Percentiles rank a stretch among this genome's conserved stretches.
Conservation (phyloP, 30 jellyfish, hydroid and myxozoan genomes). For the Rhopilema esculentum region DNA sequence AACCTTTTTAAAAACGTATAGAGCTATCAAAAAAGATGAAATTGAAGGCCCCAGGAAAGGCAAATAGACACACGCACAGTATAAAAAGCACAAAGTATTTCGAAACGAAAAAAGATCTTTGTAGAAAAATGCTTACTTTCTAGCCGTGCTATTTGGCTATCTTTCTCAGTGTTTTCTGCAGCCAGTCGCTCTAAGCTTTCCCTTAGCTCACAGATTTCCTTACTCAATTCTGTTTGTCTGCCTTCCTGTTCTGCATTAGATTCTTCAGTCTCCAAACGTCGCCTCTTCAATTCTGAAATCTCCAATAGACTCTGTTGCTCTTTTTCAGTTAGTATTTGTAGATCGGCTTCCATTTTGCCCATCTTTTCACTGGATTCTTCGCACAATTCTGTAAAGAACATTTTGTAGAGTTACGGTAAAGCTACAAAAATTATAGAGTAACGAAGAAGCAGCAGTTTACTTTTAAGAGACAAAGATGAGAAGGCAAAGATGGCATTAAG, state of each 20-base stretch:
- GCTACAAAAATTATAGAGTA: no score
- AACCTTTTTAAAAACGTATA: no score
- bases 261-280: not conserved
- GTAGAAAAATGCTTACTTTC: constrained; percentile 3
- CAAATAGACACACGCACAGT: no score
- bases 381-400: not conserved
- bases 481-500: no score
- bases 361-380: not conserved
- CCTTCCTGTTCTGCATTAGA: not conserved
- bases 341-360: not conserved
- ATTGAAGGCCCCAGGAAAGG: no score
- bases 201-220: not conserved
- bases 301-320: not conserved
- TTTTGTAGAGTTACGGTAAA: not conserved
- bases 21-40: no score
- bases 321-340: not conserved
- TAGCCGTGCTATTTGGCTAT: not conserved
- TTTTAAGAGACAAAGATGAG: no score
- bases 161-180: not conserved
- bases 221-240: not conserved
- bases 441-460: no score
- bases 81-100: not conserved
- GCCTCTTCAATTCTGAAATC: not conserved
- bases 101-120: no score
- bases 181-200: not conserved